A percentile compares a stretch with the other conserved stretches of the same genome.
phyloP scores from a whole-genome alignment of 2,113 vertebrate species.

The Baryphthengus martii region DNA sequence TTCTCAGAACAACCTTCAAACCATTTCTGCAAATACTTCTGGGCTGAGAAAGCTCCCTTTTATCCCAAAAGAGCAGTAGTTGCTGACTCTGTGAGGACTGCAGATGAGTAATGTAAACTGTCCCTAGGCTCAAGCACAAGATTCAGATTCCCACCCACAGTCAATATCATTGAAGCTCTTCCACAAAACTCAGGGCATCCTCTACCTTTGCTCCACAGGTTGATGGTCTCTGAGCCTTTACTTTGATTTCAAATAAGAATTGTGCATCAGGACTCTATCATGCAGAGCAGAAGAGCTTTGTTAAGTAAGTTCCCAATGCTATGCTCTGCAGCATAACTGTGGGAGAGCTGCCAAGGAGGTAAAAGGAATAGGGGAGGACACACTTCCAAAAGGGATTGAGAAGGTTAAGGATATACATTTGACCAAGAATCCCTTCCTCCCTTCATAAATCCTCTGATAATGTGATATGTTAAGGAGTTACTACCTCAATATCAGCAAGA shows the following conservation, averaged over 20 bases:
- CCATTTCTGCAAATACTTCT: not conserved
- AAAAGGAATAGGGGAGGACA: not conserved
- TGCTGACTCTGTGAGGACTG: not conserved
- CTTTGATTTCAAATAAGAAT: not conserved
- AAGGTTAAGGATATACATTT: not conserved
- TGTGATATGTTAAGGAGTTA: not conserved
- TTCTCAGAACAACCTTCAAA: not conserved
- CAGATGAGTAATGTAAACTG: not conserved
- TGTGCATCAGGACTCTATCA: not conserved
- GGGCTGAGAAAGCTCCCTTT: not conserved
- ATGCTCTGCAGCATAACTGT: not conserved
- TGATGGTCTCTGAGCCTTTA: not conserved
- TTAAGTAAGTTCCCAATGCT: not conserved
- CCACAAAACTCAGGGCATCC: not conserved
- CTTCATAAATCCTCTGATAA: not conserved
- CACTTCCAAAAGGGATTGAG: not conserved
- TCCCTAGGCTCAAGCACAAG: not conserved
- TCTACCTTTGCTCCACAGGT: not conserved
- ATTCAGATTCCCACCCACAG: not conserved
- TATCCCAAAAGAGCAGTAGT: not conserved
- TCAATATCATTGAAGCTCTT: not conserved
- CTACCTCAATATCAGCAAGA: not conserved
- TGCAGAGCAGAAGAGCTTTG: not conserved
- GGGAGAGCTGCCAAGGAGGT: not conserved
- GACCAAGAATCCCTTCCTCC: not conserved